phyloP scores from a whole-genome alignment of 2,797 vertebrate species.

The Acipenser ruthenus region DNA sequence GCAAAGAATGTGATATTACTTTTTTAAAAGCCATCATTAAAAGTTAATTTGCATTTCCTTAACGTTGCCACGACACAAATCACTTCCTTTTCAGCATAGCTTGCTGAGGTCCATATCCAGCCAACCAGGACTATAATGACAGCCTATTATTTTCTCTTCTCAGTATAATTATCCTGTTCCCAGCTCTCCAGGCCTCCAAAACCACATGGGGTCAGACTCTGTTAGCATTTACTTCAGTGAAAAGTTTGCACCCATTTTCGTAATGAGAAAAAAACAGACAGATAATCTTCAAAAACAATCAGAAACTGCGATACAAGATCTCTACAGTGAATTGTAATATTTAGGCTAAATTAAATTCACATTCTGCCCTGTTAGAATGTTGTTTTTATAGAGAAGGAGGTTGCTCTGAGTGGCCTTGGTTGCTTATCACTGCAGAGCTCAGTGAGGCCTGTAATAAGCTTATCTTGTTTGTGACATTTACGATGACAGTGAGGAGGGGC shows the following conservation, averaged over 20 bases:
- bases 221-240: too few species aligned
- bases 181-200: neutral
- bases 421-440: neutral
- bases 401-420: too few species aligned
- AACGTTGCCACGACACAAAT: neutral
- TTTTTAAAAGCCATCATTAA: slow-evolving; percentile 1
- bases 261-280: too few species aligned
- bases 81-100: neutral
- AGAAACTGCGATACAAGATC: too few species aligned
- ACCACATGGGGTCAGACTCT: neutral
- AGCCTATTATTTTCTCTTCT: neutral
- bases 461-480: too few species aligned
- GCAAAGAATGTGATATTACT: neutral
- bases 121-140: neutral
- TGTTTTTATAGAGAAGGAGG: too few species aligned
- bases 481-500: too few species aligned
- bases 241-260: too few species aligned
- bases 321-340: too few species aligned
- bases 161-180: neutral
- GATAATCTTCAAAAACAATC: too few species aligned
- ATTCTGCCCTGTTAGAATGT: too few species aligned
- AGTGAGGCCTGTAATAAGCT: neutral
- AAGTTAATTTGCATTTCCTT: slow-evolving; percentile 1
- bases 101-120: neutral
- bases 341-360: too few species aligned